A percentile compares a stretch with the other conserved stretches of the same genome.
phyloP scores from a whole-genome alignment of 2,113 vertebrate genomes.

The Puma concolor region DNA sequence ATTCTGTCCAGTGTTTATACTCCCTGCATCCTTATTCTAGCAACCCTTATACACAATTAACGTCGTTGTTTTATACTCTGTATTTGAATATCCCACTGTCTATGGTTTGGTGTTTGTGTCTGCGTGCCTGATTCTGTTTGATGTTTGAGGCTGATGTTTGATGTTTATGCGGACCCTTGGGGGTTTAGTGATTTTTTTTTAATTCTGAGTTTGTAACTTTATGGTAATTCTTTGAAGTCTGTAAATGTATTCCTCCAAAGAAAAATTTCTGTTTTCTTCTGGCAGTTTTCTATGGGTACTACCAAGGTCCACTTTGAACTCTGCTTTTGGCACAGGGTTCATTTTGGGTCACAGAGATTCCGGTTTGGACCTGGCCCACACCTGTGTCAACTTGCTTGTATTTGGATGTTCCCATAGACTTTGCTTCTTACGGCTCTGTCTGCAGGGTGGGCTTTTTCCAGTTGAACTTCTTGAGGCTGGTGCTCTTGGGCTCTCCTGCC shows the following conservation, averaged over 20 bases:
- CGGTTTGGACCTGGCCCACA: not conserved
- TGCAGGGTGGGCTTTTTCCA: not conserved
- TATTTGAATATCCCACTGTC: not conserved
- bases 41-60: not conserved
- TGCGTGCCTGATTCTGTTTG: not conserved
- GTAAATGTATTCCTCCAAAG: not conserved
- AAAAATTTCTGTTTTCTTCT: not conserved
- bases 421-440: not conserved
- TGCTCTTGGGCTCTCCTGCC: not conserved
- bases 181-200: not conserved
- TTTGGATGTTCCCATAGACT: not conserved
- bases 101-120: not conserved
- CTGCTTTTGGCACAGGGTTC: not conserved
- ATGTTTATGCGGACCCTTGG: not conserved
- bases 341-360: not conserved
- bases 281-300: not conserved
- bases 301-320: not conserved
- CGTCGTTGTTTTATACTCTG: not conserved
- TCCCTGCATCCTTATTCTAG: not conserved
- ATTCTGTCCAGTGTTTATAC: not conserved
- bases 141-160: not conserved
- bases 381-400: not conserved
- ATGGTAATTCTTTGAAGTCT: constrained; percentile 18
- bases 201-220: constrained; percentile 46
- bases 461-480: not conserved